These are phyloP conservation scores for Camarhynchus parvulus DNA, from an alignment of 2,113 vertebrate species.

Conservation along the genomic window DNA sequence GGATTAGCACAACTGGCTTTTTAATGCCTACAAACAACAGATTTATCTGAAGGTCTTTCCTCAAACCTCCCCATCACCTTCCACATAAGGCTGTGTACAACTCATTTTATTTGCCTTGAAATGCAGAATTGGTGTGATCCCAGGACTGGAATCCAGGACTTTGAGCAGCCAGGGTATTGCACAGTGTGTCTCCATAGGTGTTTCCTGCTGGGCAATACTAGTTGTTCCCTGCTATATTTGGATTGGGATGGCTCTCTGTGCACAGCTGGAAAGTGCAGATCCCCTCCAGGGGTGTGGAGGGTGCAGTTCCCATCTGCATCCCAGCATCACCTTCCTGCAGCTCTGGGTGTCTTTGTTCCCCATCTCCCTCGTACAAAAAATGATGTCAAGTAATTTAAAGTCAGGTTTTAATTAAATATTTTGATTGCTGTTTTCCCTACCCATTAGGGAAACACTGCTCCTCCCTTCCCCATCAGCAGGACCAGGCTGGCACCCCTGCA, in stretches of 20 bases:
- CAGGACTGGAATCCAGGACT: not conserved
- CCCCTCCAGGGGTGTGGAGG: not conserved
- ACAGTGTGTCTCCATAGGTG: fast-evolving
- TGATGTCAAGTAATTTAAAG: not conserved
- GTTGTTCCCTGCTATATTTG: not conserved
- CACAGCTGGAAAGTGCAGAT: fast-evolving
- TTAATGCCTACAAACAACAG: not conserved
- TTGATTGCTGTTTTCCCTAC: not conserved
- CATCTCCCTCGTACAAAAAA: fast-evolving
- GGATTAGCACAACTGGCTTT: conserved; percentile 16
- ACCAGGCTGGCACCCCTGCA: not conserved
- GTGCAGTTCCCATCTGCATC: not conserved
- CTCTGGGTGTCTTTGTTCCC: not conserved
- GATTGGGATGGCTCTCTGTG: not conserved
- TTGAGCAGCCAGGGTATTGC: not conserved
- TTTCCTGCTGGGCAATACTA: not conserved
- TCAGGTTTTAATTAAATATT: not conserved
- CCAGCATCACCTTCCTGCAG: not conserved
- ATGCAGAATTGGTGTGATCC: not conserved
- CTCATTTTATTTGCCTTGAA: not conserved
- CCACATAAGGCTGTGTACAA: not conserved
- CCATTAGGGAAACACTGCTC: not conserved
- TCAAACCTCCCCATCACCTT: not conserved
- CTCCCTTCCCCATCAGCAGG: not conserved
- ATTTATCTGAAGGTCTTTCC: not conserved